These are phyloP conservation scores for Hyppa rectilinea DNA, from an alignment of 2,888 invertebrate genomes.

Conservation along the genomic window DNA sequence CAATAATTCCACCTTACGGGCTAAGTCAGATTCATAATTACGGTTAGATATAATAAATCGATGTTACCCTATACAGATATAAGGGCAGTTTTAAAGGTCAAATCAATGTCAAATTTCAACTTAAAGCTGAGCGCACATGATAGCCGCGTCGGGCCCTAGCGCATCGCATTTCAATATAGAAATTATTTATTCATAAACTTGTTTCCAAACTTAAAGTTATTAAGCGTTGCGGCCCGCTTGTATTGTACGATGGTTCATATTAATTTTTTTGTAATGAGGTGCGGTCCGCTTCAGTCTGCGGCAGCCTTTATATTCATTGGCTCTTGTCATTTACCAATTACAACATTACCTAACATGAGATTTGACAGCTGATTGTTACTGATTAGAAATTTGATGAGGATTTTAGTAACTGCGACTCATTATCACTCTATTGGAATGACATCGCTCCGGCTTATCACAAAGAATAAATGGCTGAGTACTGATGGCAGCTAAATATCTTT, in stretches of 20 bases:
- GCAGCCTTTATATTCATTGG: neutral
- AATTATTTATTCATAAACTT: neutral
- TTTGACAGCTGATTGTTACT: neutral
- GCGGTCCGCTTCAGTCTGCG: neutral
- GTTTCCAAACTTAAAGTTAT: neutral
- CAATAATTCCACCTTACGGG: constrained; percentile 64
- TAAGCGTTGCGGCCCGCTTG: neutral
- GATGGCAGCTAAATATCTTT: neutral
- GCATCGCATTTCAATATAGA: neutral
- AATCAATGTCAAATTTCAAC: neutral
- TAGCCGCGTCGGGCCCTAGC: neutral
- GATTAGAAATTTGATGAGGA: neutral
- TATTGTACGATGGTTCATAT: neutral
- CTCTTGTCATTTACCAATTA: neutral
- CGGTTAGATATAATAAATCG: constrained; percentile 40
- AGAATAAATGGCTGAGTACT: neutral
- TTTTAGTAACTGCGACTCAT: constrained; percentile 15
- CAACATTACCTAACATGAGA: neutral
- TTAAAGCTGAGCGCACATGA: neutral
- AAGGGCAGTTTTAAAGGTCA: neutral
- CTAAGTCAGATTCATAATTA: constrained; percentile 65
- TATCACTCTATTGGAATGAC: constrained; percentile 17
- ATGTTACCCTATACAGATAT: constrained; percentile 20
- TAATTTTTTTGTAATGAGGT: neutral
- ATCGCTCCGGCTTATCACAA: neutral